A percentile compares a stretch with the other conserved stretches of the same genome.
Evolutionary conservation across 2,113 vertebrate genomes (phyloP).

Genomic region (Morone chrysops): DNA sequence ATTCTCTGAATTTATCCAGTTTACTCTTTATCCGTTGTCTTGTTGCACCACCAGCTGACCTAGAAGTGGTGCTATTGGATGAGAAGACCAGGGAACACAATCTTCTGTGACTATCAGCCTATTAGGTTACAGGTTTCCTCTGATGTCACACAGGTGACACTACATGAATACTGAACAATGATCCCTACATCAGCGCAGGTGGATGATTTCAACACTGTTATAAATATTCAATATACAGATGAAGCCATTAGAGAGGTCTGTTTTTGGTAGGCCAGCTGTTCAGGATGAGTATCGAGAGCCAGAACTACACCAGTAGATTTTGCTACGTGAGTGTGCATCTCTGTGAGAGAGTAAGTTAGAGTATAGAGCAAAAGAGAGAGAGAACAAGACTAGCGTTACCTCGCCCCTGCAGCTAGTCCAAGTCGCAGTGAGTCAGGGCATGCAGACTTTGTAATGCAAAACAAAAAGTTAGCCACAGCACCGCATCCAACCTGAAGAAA

Average conservation of each 20-base stretch:
- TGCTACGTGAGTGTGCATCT: too few relatives aligned
- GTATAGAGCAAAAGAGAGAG: too few relatives aligned
- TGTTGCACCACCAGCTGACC: conserved; percentile 24
- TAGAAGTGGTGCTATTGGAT: conserved; percentile 42
- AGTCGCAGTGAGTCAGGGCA: too few relatives aligned
- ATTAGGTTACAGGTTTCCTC: conserved; percentile 55
- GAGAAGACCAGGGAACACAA: conserved; percentile 46
- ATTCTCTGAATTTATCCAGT: conserved; percentile 9
- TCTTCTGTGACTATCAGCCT: conserved; percentile 40
- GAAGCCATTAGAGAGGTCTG: not conserved
- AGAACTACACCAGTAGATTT: too few relatives aligned
- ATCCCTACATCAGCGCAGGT: conserved; percentile 19
- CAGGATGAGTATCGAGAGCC: too few relatives aligned
- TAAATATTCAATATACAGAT: conserved; percentile 44
- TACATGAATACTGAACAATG: conserved; percentile 45
- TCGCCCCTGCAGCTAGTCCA: too few relatives aligned
- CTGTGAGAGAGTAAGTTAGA: too few relatives aligned
- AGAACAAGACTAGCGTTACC: too few relatives aligned
- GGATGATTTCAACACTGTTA: conserved; percentile 23
- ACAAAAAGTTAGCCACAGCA: too few relatives aligned
- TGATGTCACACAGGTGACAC: conserved; percentile 62
- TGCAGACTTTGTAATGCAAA: too few relatives aligned
- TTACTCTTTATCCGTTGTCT: conserved; percentile 11
- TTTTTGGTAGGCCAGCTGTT: not conserved
- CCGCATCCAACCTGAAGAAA: too few relatives aligned